phyloP scores from a whole-genome alignment of 23 tunicate genomes.

The Ascidia mentula region DNA sequence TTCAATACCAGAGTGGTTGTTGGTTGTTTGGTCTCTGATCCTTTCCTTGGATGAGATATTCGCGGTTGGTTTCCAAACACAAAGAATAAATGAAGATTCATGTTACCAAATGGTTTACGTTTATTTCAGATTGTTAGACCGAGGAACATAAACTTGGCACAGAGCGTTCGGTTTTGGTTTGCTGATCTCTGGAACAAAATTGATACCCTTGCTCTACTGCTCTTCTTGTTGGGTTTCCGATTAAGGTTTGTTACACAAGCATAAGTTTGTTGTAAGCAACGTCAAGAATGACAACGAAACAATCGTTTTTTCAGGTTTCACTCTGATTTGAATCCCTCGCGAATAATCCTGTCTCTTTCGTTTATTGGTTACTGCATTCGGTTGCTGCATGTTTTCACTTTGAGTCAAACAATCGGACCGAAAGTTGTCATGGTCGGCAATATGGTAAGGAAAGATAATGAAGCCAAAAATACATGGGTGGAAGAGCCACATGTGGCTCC shows the following conservation, averaged over 20 bases:
- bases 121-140: background rate
- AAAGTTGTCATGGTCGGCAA: constrained; percentile 87
- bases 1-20: constrained; percentile 33
- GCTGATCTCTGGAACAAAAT: constrained; percentile 47
- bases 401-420: constrained; percentile 68
- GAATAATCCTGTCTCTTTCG: constrained; percentile 37
- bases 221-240: constrained; percentile 60
- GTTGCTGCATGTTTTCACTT: constrained; percentile 66
- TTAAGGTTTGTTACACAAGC: too few relatives aligned
- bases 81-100: too few relatives aligned
- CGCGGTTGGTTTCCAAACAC: constrained; percentile 51
- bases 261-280: too few relatives aligned
- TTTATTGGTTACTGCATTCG: constrained; percentile 72
- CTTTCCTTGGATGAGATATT: constrained; percentile 58
- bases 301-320: background rate
- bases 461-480: too few relatives aligned
- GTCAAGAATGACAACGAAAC: too few relatives aligned
- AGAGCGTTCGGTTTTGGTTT: constrained; percentile 22
- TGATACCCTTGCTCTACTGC: constrained; percentile 38
- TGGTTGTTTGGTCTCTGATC: constrained; percentile 44
- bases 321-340: constrained; percentile 15
- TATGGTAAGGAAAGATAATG: too few relatives aligned
- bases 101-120: too few relatives aligned
- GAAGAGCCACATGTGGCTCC: too few relatives aligned
- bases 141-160: background rate